Evolutionary conservation across 2,797 vertebrate genomes (phyloP), one percentile per base, ranked within the genome.

Genomic region (Takifugu ocellatus): DNA sequence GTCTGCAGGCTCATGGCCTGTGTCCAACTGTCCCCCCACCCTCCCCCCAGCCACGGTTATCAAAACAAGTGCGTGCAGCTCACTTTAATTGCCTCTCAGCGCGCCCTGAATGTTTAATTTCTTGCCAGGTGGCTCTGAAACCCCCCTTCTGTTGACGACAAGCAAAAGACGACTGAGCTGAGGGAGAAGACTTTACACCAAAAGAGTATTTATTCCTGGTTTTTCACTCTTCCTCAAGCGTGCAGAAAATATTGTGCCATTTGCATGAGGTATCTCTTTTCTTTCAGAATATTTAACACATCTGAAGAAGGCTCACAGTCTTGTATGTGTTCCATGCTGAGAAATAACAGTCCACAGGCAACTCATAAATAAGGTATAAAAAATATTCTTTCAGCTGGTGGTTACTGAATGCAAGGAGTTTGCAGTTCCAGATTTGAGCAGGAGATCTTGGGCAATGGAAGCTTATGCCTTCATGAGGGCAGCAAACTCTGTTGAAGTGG

Each of bases 301-400:
- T 64, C 57, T 76, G 70, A 68, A 73, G 75, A 81, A 82, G 72
- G 81, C 75, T 68, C 75, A 75, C 77, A 76, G 77, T 87, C 83
- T 79, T 84, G 66, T 66, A 74, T 85, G 84, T 88, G 86, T 76
- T 88, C 66, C 61, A 84, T 89, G 86, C 84, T 86, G 77, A 89
- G 82, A 84, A 88, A 84, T 72, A 82, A 84, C 74, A 82, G 72
- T 87, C 77, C 52, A 75, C 85, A 88, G 85, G 88, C 88, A 89
- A 88, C 85, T 89, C 83, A 92, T 91, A 91, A 91, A 91, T 92
- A 91, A 89, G 84, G 85, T 91, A 92, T 89, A 92, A 91, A 91
- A 93, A 91, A 90, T 87, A 87, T 90, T 85, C 84, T 90, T 87
- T 86, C 82, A 85, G 90, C 83, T 88, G 88, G 83, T 88, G 88